Evolutionary conservation across 2,797 vertebrate species (phyloP), one percentile per base, ranked within the genome.

Genomic region (Echeneis naucrates): DNA sequence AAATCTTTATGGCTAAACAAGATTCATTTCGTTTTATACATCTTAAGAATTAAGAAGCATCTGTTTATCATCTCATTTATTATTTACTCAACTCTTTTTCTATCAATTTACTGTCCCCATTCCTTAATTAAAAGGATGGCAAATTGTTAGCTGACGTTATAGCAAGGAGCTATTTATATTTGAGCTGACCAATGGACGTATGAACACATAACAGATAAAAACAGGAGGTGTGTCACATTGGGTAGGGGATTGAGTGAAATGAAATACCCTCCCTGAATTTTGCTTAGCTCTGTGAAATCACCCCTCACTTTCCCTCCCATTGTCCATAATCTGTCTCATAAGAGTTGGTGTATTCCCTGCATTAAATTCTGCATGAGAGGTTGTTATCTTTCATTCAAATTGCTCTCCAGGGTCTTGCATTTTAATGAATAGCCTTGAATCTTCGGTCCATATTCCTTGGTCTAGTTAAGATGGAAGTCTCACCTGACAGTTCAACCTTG

Each of bases 401-500:
- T 38, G 42, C 69, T 81, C 82, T 72, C 81, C 4, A 1, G 61
- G 80, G 73, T 86, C 78, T 62, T 63, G 56, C 61, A 87, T 86
- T 87, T 87, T 86, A 87, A 87, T 84, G 65, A 85, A 74, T 67
- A 65, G 68, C 72, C 71, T 75, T 81, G 72, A 88, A 78, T 72
- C 66, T 78, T 76, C 40, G 63, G 79, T 83, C 72, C 42, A 78
- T 74, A 62, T 70, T 78, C 57, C 54, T 58, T 37, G 50, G 51
- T 76, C 56, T 67, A 47, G 77, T 81, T 72, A 72, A 81, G 68
- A 83, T 51, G 51, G 54, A 78, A 77, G 71, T 67, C 67, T 81
- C 63, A 56, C 78, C 75, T 71, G 47, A 59, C 14, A 48, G 72
- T 62, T 77, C 69, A 75, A 54, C 72, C 72, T 85, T 62, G 58